A percentile compares a stretch with the other conserved stretches of the same genome.
Conservation (phyloP, 2,113 vertebrate species). For the Tragulus kanchil region DNA sequence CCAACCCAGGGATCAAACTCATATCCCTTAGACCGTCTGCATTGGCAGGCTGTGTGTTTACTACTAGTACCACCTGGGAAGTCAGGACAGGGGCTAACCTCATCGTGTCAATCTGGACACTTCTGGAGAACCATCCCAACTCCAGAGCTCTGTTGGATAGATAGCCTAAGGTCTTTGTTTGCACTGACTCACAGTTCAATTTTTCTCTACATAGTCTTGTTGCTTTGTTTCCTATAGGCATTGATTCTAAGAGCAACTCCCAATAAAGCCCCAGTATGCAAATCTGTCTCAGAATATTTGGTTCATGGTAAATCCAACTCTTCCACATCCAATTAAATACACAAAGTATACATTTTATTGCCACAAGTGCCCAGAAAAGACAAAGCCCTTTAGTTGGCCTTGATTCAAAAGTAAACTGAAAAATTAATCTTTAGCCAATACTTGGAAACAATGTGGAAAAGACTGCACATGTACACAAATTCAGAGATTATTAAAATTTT, state of each 20-base stretch:
- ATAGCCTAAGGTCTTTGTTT: not conserved
- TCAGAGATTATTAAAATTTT: slow-evolving; percentile 24
- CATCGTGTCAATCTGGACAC: not conserved
- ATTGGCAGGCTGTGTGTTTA: not conserved
- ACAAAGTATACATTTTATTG: slow-evolving; percentile 42
- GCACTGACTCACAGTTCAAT: not conserved
- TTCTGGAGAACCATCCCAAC: not conserved
- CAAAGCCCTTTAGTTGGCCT: slow-evolving; percentile 57
- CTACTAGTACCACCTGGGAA: not conserved
- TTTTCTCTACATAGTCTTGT: not conserved
- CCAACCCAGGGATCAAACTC: not conserved
- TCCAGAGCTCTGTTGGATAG: not conserved
- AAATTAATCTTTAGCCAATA: slow-evolving; percentile 43
- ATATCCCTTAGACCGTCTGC: not conserved
- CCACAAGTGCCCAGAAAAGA: not conserved
- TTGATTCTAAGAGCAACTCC: not conserved
- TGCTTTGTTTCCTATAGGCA: not conserved
- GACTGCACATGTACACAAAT: not conserved
- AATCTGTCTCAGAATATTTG: not conserved
- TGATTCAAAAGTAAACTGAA: slow-evolving; percentile 32
- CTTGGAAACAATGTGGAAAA: not conserved
- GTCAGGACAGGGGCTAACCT: not conserved
- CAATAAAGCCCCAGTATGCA: not conserved
- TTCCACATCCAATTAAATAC: not conserved
- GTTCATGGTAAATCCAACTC: not conserved